Evolutionary conservation across 2,888 invertebrate species (phyloP), one percentile per base, ranked within the genome.

Genomic region (Cephus pulcher): DNA sequence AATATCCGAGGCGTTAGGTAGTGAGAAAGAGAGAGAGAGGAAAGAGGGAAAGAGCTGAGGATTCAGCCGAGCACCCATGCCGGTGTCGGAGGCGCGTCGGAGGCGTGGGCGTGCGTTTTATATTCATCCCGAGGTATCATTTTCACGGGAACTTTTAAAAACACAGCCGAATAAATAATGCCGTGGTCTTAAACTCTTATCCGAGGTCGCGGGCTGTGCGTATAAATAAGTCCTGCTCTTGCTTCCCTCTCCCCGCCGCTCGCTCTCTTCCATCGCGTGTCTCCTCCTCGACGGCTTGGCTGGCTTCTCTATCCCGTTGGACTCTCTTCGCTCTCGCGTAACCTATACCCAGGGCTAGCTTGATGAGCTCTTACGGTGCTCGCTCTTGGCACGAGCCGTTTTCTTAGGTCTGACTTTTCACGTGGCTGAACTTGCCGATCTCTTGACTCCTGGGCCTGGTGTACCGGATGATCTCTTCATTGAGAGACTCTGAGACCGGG

Each of bases 51-150:
- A 1, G 56, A 56, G 23, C 56, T 56, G 23, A 23, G 9, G 56
- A 56, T 56, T 56, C 23, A 56, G 56, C 56, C 56, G 23, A 56
- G 56, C 56, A 56, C 23, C 56, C 56, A 56, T 56, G 56, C 56
- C 23, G 56, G 56, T 56, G 56, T 56, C 56, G 56, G 56, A 56
- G 56, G 56, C 56, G 56, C 56, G 56, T 56, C 56, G 56, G 71
- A 33, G 71, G 88, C 89, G 89, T 89, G 88, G 90, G 91, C 90
- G 90, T 87, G 88, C 89, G 90, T 90, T 90, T 90, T 90, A 90
- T 90, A 90, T 89, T 89, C 90, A 88, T 89, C 88, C 81, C 87
- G 84, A 88, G 89, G 90, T 91, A 91, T 91, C 91, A 91, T 91
- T 91, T 91, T 91, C 91, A 90, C 90, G 85, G 85, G 85, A 85